Base-by-base conservation (phyloP, 2,113 vertebrate genomes). In the Percina caprodes region DNA sequence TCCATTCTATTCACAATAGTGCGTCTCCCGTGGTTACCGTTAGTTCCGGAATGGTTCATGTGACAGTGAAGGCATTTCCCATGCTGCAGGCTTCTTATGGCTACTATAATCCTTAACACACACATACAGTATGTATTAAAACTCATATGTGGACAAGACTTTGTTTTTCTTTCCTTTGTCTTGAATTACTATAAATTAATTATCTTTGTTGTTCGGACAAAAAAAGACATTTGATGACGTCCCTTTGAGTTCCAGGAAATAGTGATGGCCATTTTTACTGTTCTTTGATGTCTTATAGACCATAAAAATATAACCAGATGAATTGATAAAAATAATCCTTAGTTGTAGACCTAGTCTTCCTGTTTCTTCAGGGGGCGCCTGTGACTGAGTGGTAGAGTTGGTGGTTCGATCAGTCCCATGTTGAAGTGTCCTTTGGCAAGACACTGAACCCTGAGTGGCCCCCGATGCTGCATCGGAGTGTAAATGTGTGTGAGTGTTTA, bases 41-140 rank as follows among this genome's bases (percentile, higher is more conserved):
- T 71, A 63, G 63, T 88, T 26, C 56, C 14, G 21, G 49, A 65
- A 77, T 70, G 68, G 59, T 69, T 88, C 76, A 79, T 59, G 46
- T 5, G 68, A 74, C 69, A 71, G 56, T 61, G 77, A 77, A 85
- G 86, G 74, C 24, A 74, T 83, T 85, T 88, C 79, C 74, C 35
- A 30, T 52, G 51, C 81, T 78, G 16, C 23, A 69, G 77, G 69
- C 65, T 65, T 68, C 45, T 71, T 83, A 58, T 83, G 73, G 46
- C 56, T 68, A n/a, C 26, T 11, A 15, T 30, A 51, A 23, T 26
- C 18, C n/a, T 59, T 21, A 65, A 66, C 54, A 65, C 67, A 71
- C 62, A 30, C 49, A 67, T n/a, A n/a, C n/a, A n/a, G n/a, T 45
- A 51, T 5, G 13, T 61, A 59, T 21, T 60, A 11, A 15, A 30